These are phyloP conservation scores for Ooceraea biroi DNA, from an alignment of 1,140 invertebrate species.

Conservation along the genomic window DNA sequence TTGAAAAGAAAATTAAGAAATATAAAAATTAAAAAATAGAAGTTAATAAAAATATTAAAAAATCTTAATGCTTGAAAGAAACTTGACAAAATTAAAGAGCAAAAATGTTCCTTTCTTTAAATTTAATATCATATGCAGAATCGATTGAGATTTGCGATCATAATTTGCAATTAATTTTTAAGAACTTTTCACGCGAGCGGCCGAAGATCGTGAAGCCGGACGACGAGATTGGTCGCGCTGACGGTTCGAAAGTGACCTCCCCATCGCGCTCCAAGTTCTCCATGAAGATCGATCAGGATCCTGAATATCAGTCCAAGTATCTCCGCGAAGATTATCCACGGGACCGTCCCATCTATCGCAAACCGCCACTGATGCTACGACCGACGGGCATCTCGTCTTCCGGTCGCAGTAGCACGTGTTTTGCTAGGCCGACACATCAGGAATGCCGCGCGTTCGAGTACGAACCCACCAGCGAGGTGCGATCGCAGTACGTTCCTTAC, in stretches of 20 bases:
- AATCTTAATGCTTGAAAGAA: no score
- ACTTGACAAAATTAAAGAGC: background rate
- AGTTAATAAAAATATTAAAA: no score
- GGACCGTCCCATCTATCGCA: conserved; percentile 76
- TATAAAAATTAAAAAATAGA: no score
- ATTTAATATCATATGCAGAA: background rate
- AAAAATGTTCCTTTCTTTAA: no score
- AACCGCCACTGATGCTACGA: conserved; percentile 73
- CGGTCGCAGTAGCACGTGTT: conserved; percentile 56
- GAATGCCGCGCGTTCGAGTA: conserved; percentile 59
- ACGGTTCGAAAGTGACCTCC: conserved; percentile 81
- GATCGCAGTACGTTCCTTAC: conserved; percentile 79
- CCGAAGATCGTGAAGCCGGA: conserved; percentile 81
- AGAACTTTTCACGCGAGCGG: conserved; percentile 83
- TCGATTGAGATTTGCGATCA: background rate
- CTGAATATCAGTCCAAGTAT: conserved; percentile 84
- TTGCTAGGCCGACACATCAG: conserved; percentile 29
- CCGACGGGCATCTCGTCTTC: conserved; percentile 67
- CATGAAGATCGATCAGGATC: conserved; percentile 83
- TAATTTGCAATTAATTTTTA: background rate
- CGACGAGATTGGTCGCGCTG: conserved; percentile 82
- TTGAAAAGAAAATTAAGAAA: no score
- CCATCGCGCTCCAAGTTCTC: conserved; percentile 74
- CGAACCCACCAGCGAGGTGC: conserved; percentile 76
- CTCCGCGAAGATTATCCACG: conserved; percentile 77